Conservation (phyloP, 2,797 vertebrate genomes). For the Sparidentex hasta region DNA sequence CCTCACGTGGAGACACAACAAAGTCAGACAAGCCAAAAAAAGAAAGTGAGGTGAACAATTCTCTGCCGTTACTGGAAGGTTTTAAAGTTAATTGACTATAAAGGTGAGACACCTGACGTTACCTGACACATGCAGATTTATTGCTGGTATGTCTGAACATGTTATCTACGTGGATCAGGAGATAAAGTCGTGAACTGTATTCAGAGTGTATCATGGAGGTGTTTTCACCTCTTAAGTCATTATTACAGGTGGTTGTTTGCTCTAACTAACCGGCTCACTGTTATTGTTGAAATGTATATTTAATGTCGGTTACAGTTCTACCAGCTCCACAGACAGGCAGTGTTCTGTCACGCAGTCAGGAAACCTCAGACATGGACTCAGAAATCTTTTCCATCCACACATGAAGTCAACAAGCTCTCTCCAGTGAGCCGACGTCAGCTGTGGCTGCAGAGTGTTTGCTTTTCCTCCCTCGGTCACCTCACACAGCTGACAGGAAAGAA, state of each 20-base stretch:
- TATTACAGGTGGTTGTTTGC: background rate
- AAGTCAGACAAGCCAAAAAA: background rate
- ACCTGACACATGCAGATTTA: background rate
- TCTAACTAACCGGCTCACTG: background rate
- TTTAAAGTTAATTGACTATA: background rate
- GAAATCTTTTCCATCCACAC: background rate
- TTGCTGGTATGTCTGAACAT: background rate
- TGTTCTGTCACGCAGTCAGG: background rate
- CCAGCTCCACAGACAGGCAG: slow-evolving; percentile 7
- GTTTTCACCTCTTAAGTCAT: background rate
- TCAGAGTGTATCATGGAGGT: background rate
- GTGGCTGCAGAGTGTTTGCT: slow-evolving; percentile 28
- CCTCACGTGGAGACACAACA: background rate
- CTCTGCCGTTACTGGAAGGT: background rate
- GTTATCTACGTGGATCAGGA: background rate
- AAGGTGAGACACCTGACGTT: background rate
- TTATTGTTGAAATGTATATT: slow-evolving; percentile 5
- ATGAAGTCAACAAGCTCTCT: slow-evolving; percentile 5
- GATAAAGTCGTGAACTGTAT: no score
- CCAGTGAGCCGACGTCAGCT: slow-evolving; percentile 21
- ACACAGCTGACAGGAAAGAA: slow-evolving; percentile 49
- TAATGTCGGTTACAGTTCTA: background rate
- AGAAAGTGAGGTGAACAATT: background rate
- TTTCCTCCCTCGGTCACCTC: slow-evolving; percentile 26
- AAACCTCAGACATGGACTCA: slow-evolving; percentile 1